Conservation (phyloP, 2,113 vertebrate species). For the Natator depressus region DNA sequence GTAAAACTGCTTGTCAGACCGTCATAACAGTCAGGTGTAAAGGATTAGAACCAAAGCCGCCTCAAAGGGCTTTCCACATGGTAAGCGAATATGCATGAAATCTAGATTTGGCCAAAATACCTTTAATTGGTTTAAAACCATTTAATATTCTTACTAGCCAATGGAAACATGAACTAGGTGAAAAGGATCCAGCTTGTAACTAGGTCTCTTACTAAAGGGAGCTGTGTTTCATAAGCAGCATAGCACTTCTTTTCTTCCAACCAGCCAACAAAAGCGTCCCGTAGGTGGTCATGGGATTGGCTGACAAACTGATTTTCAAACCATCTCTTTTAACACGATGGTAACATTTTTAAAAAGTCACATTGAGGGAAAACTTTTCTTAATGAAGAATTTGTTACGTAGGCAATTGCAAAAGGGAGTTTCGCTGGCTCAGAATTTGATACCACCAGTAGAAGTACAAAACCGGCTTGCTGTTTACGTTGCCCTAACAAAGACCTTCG, state of each 20-base stretch:
- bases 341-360: background rate
- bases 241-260: background rate
- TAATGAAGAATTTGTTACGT: background rate
- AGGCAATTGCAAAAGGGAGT: background rate
- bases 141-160: background rate
- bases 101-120: background rate
- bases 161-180: background rate
- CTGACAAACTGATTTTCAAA: background rate
- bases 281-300: too few relatives aligned
- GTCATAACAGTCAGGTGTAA: background rate
- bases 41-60: background rate
- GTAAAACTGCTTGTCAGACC: background rate
- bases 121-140: background rate
- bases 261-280: too few relatives aligned
- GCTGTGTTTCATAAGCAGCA: too few relatives aligned
- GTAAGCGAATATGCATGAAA: background rate
- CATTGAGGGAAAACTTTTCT: background rate
- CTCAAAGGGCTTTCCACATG: background rate
- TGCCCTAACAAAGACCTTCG: background rate
- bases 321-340: too few relatives aligned
- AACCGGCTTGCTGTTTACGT: background rate
- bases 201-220: background rate
- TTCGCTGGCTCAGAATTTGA: background rate
- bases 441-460: background rate
- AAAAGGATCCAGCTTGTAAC: background rate